These are phyloP conservation scores for Aphelinus certus DNA, from an alignment of 1,140 invertebrate species.

Conservation along the genomic window DNA sequence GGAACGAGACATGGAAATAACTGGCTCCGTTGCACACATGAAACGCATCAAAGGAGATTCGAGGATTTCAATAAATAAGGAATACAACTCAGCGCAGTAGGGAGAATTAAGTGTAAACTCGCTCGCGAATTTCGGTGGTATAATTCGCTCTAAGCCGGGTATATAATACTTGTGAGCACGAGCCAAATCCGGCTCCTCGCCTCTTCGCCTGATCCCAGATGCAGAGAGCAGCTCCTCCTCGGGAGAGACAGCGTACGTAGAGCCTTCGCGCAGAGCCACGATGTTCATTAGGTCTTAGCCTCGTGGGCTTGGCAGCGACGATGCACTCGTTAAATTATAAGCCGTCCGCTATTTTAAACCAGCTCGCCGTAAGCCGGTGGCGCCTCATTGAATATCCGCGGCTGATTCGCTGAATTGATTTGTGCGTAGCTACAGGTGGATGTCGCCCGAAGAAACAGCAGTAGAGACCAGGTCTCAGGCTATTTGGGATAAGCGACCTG, in stretches of 20 bases:
- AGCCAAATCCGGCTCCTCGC: slow-evolving; percentile 8
- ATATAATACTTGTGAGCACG: neutral
- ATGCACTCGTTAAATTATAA: slow-evolving; percentile 1
- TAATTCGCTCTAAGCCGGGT: slow-evolving; percentile 5
- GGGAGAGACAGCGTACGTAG: too few relatives aligned
- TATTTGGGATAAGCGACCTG: too few relatives aligned
- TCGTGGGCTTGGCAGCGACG: neutral
- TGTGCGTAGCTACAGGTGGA: neutral
- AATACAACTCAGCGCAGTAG: too few relatives aligned
- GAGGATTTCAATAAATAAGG: too few relatives aligned
- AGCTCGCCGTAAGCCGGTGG: neutral
- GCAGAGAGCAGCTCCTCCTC: too few relatives aligned
- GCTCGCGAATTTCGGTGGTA: neutral
- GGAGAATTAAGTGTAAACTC: too few relatives aligned
- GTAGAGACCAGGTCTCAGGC: too few relatives aligned
- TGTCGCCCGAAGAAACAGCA: too few relatives aligned
- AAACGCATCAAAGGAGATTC: too few relatives aligned
- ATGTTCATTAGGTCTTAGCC: neutral
- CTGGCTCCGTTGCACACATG: too few relatives aligned
- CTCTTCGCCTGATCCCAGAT: neutral
- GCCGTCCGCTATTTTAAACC: neutral
- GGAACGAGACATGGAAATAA: too few relatives aligned
- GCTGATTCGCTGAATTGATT: slow-evolving; percentile 27
- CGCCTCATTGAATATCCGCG: neutral
- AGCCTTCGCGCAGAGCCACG: too few relatives aligned